Conservation (phyloP, 35 echinoderm and acorn worm species). For the Patiria miniata region DNA sequence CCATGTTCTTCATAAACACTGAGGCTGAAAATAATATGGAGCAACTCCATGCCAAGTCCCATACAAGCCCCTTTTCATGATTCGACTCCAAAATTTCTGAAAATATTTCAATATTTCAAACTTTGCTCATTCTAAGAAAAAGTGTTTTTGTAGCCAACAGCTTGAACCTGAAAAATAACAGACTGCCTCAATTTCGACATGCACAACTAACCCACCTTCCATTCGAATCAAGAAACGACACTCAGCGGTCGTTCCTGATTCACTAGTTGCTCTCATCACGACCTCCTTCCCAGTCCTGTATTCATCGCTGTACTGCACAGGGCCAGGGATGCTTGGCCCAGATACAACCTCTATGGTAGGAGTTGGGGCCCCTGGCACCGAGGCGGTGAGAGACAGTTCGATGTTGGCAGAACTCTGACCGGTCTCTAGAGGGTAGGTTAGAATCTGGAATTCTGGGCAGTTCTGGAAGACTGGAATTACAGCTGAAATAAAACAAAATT, state of each 20-base stretch:
- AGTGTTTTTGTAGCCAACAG: too few relatives aligned
- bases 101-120: too few relatives aligned
- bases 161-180: too few relatives aligned
- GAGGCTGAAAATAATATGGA: too few relatives aligned
- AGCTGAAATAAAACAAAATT: not conserved
- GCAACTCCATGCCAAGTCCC: too few relatives aligned
- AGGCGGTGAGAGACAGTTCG: conserved; percentile 25
- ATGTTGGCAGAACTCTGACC: conserved; percentile 20
- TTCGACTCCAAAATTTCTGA: too few relatives aligned
- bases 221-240: conserved; percentile 42
- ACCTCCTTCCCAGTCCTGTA: conserved; percentile 37
- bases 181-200: too few relatives aligned
- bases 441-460: conserved; percentile 29
- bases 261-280: conserved; percentile 19
- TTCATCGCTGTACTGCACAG: conserved; percentile 14
- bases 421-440: conserved; percentile 8
- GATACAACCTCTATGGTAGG: not conserved
- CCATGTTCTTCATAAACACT: too few relatives aligned
- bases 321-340: conserved; percentile 41
- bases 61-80: too few relatives aligned
- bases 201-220: conserved; percentile 36
- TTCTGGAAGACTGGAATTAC: conserved; percentile 25
- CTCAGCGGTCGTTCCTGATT: not conserved
- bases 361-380: not conserved
- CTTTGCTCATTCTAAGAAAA: too few relatives aligned